Evolutionary conservation across 2,888 invertebrate genomes (phyloP).

Genomic region (Ditylenchus weischeri): DNA sequence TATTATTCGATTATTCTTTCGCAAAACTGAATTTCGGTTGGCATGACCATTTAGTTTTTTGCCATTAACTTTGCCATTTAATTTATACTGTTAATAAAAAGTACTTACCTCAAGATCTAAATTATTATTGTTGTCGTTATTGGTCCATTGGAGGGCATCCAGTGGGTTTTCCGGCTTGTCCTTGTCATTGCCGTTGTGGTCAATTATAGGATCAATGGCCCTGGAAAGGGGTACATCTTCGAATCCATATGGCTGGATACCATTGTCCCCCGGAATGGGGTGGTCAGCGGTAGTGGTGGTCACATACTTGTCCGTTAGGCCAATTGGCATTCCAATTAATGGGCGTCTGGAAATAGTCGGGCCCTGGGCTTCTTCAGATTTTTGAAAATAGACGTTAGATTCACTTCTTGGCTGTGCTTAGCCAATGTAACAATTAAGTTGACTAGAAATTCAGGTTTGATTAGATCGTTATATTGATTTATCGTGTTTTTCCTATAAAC

Average conservation of each 20-base stretch:
- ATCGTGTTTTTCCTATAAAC: too few relatives aligned
- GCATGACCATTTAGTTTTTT: too few relatives aligned
- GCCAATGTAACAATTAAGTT: too few relatives aligned
- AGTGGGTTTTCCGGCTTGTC: slow-evolving; percentile 3
- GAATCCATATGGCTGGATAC: not conserved
- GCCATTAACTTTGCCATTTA: too few relatives aligned
- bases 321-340: slow-evolving; percentile 6
- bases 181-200: not conserved
- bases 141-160: slow-evolving; percentile 1
- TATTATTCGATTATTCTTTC: too few relatives aligned
- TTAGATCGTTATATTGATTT: too few relatives aligned
- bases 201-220: not conserved
- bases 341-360: not conserved
- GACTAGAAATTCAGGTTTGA: too few relatives aligned
- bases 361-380: slow-evolving; percentile 10
- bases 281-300: not conserved
- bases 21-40: too few relatives aligned
- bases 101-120: not conserved
- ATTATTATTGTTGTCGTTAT: not conserved
- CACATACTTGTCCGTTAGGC: slow-evolving; percentile 1
- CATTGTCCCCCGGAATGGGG: not conserved
- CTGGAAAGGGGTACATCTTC: slow-evolving; percentile 1
- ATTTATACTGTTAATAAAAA: too few relatives aligned
- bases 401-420: too few relatives aligned
- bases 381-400: too few relatives aligned